Percentiles rank a stretch among this genome's conserved stretches.
These are phyloP conservation scores for Larimichthys crocea DNA, from an alignment of 2,113 vertebrate genomes.

Conservation along the genomic window DNA sequence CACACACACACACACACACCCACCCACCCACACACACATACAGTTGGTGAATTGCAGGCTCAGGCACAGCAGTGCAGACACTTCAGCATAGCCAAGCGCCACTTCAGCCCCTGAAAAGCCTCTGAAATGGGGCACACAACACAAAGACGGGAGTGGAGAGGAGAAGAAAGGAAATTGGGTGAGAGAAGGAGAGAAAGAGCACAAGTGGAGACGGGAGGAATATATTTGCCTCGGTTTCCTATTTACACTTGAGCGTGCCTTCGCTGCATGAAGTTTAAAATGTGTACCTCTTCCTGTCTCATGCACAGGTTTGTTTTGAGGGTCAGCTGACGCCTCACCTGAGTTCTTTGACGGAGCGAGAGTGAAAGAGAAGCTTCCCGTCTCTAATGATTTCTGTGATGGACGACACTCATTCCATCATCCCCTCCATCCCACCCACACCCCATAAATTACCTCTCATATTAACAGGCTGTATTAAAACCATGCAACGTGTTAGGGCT, in stretches of 20 bases:
- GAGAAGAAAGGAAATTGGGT: constrained; percentile 63
- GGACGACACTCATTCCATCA: constrained; percentile 82
- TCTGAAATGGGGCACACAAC: constrained; percentile 75
- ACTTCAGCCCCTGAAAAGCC: constrained; percentile 85
- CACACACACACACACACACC: constrained; percentile 44
- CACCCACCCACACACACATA: constrained; percentile 39
- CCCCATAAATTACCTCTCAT: constrained; percentile 84
- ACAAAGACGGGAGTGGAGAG: constrained; percentile 74
- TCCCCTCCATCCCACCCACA: constrained; percentile 77
- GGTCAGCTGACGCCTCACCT: constrained; percentile 53
- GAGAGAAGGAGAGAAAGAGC: constrained; percentile 48
- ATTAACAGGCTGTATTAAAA: constrained; percentile 87
- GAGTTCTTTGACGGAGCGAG: constrained; percentile 40
- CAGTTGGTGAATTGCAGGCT: constrained; percentile 83
- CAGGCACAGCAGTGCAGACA: constrained; percentile 83
- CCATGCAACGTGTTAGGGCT: constrained; percentile 83
- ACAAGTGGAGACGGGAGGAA: constrained; percentile 44
- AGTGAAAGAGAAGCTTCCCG: constrained; percentile 51
- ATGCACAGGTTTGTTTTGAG: not conserved
- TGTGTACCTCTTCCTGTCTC: not conserved
- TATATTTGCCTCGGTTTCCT: constrained; percentile 42
- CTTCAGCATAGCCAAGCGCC: constrained; percentile 85
- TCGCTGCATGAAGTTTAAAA: constrained; percentile 9
- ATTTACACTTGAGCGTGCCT: constrained; percentile 27
- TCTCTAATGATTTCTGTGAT: constrained; percentile 78